phyloP scores from a whole-genome alignment of 2,888 invertebrate genomes.

The Andricus curvator region DNA sequence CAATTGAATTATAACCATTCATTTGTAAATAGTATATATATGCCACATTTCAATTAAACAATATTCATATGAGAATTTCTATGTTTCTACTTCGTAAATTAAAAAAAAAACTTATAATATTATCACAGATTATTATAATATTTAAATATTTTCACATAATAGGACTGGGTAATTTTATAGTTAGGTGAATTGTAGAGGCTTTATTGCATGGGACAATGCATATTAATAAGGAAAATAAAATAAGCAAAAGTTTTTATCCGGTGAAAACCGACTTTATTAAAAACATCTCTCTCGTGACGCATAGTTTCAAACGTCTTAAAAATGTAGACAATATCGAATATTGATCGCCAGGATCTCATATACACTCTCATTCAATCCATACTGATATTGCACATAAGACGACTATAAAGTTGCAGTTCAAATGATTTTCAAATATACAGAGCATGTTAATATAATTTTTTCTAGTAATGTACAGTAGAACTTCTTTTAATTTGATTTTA shows the following conservation, averaged over 20 bases:
- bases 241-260: neutral
- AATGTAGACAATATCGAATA: constrained; percentile 3
- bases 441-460: neutral
- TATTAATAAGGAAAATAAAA: neutral
- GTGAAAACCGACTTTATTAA: constrained; percentile 37
- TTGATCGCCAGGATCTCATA: constrained; percentile 19
- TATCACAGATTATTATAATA: no score
- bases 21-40: neutral
- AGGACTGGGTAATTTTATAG: no score
- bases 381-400: constrained; percentile 17
- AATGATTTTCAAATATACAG: constrained; percentile 28
- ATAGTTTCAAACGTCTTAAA: constrained; percentile 32
- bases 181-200: no score
- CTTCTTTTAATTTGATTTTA: neutral
- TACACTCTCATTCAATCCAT: constrained; percentile 17
- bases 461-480: constrained; percentile 21
- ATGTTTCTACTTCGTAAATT: no score
- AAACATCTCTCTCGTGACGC: constrained; percentile 25
- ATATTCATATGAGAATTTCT: no score
- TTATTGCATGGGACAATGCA: neutral
- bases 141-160: no score
- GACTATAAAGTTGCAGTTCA: neutral
- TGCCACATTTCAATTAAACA: no score
- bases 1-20: neutral
- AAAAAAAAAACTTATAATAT: no score